Percentiles rank a stretch among this genome's conserved stretches.
Conservation (phyloP, 2,888 invertebrate species). For the Agrotis exclamationis region DNA sequence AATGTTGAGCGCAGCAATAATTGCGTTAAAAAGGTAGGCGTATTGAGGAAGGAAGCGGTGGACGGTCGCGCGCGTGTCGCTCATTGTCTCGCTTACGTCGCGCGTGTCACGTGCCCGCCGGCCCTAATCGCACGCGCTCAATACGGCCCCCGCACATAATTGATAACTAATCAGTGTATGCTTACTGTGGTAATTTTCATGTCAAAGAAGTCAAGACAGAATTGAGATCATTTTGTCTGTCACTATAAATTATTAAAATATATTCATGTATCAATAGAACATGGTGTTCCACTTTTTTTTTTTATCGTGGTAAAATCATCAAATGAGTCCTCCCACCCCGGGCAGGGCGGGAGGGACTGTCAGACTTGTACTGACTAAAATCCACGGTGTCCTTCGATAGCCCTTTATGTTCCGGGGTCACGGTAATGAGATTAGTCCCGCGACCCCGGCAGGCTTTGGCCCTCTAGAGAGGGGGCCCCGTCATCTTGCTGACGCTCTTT, state of each 20-base stretch:
- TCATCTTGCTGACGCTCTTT: no score
- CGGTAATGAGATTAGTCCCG: no score
- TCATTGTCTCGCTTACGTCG: constrained; percentile 43
- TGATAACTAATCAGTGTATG: constrained; percentile 74
- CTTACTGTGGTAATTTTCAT: constrained; percentile 29
- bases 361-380: no score
- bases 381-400: no score
- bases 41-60: constrained; percentile 74
- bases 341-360: no score
- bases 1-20: constrained; percentile 68
- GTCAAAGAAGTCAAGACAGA: constrained; percentile 6
- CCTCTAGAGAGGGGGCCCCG: no score
- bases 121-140: constrained; percentile 36
- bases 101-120: constrained; percentile 43
- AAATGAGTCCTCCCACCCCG: no score
- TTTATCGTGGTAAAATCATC: no score
- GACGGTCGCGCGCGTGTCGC: constrained; percentile 56
- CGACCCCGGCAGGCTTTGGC: no score
- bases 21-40: constrained; percentile 77
- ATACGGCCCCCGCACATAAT: constrained; percentile 58
- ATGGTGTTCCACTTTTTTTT: no score
- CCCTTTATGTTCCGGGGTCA: no score
- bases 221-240: neutral
- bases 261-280: no score
- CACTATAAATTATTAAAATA: neutral